phyloP scores from a whole-genome alignment of 2,888 invertebrate genomes.

The Drosophila falleni region DNA sequence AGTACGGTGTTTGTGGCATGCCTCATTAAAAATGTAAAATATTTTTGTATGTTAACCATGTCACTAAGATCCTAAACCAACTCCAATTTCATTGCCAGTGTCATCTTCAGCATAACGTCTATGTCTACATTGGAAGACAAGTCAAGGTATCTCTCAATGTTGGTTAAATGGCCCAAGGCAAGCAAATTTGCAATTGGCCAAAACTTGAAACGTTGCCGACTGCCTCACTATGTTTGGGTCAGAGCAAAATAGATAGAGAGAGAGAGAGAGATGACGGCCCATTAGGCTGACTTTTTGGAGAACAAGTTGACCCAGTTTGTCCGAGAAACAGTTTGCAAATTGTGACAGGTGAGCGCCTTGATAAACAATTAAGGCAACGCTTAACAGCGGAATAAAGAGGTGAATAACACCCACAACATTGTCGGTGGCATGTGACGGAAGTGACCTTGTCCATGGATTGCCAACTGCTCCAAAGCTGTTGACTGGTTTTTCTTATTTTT shows the following conservation, averaged over 20 bases:
- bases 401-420: constrained; percentile 75
- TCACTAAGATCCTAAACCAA: constrained; percentile 39
- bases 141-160: constrained; percentile 54
- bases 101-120: constrained; percentile 34
- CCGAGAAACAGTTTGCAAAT: constrained; percentile 42
- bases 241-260: constrained; percentile 23
- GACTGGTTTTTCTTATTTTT: constrained; percentile 48
- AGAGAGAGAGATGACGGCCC: constrained; percentile 28
- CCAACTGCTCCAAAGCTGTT: constrained; percentile 35
- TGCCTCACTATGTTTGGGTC: constrained; percentile 47
- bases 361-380: constrained; percentile 68
- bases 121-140: constrained; percentile 22
- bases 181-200: constrained; percentile 57
- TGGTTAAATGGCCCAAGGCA: constrained; percentile 65
- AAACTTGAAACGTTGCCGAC: constrained; percentile 57
- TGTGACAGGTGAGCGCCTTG: constrained; percentile 71
- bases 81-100: constrained; percentile 53
- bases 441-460: constrained; percentile 77
- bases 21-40: constrained; percentile 43
- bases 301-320: constrained; percentile 68
- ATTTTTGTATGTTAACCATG: constrained; percentile 28
- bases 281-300: constrained; percentile 44
- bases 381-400: constrained; percentile 57
- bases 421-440: constrained; percentile 65
- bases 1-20: constrained; percentile 39